Evolutionary conservation across 1,140 invertebrate species (phyloP), one percentile per base, ranked within the genome.

Genomic region (Drosophila pruinosa): DNA sequence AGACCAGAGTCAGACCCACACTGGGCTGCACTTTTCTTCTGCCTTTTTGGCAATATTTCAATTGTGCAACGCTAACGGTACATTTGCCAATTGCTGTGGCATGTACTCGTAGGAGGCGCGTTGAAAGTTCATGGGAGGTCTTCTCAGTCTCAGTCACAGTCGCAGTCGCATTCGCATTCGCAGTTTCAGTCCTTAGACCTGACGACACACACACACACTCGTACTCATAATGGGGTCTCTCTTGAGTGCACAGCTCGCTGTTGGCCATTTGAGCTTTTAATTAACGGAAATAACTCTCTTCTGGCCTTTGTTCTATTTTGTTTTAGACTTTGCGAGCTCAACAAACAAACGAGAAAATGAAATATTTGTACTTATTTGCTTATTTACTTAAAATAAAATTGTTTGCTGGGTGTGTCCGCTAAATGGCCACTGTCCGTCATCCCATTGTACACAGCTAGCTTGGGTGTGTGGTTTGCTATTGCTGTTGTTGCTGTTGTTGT

Each of bases 51-150:
- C 72, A 80, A 82, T 74, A 86, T 85, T 80, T 85, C 81, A 86
- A 86, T 85, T 86, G 80, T 86, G 81, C 80, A 80, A 80, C 57
- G 81, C 76, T 79, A 85, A 85, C 80, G 80, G 80, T 80, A 86
- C 36, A 52, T 50, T 50, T 59, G 78, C 59, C 78, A 63, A 81
- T 62, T 68, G 59, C 31, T 63, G 22, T 41, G 45, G 59, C 47
- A 61, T 72, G 54, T 63, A 63, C 67, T 50, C 78, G 74, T 85
- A 68, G 68, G 75, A 79, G 75, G 61, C 63, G 79, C 68, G 72
- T 72, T 39, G 53, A 68, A 72, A 80, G 76, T 71, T 86, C 80
- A 86, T 85, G 80, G 80, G 81, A 74, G 80, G 81, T 80, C 75
- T 70, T 43, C 22, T 8, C 54, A 41, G 24, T 26, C 38, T 7